Evolutionary conservation across 2,797 vertebrate genomes (phyloP).

Genomic region (Halcyon badia): DNA sequence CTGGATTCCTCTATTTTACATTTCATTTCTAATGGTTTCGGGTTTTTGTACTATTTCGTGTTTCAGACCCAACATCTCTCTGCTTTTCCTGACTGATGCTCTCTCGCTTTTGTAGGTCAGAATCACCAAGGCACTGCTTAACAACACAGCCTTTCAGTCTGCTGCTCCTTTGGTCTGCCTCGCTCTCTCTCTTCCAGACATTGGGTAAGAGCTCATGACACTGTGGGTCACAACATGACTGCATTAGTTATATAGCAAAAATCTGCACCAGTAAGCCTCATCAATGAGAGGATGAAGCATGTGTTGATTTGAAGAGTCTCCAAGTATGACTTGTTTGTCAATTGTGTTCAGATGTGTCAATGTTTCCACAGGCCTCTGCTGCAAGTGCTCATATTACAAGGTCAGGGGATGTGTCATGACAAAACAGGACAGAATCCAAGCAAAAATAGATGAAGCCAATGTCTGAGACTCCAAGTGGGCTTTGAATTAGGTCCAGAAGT

Average conservation of each 20-base stretch:
- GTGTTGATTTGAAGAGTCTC: background rate
- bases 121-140: background rate
- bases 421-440: background rate
- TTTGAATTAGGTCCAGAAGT: background rate
- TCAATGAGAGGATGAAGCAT: background rate
- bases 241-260: background rate
- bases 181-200: background rate
- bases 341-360: background rate
- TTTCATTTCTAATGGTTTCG: background rate
- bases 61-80: background rate
- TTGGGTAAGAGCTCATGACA: background rate
- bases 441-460: background rate
- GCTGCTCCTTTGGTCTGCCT: background rate
- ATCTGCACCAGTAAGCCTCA: background rate
- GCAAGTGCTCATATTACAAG: background rate
- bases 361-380: background rate
- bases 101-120: background rate
- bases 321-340: background rate
- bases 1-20: background rate
- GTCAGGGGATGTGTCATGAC: background rate
- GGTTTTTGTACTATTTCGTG: fast-evolving
- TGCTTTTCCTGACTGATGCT: background rate
- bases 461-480: background rate
- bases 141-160: background rate
- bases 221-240: background rate